Conservation (phyloP, 1,140 invertebrate genomes). For the Drosophila sulfurigaster region DNA sequence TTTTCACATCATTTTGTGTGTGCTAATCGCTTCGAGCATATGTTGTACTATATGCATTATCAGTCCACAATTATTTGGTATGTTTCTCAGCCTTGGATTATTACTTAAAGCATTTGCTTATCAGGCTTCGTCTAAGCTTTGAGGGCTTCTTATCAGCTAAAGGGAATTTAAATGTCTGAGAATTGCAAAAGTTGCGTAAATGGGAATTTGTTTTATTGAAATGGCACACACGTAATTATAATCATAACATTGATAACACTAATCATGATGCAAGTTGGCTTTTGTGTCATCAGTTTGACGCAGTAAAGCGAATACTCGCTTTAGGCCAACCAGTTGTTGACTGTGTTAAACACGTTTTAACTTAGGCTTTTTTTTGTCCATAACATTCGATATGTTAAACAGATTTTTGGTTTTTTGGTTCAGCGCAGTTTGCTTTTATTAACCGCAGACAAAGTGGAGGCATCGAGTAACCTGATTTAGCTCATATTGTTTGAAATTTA, state of each 20-base stretch:
- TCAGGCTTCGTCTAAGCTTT: not conserved
- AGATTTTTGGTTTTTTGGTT: slow-evolving; percentile 5
- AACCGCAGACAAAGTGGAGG: slow-evolving; percentile 7
- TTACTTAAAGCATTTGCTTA: not conserved
- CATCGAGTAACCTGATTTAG: not conserved
- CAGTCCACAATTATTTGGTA: not conserved
- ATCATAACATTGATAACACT: not conserved
- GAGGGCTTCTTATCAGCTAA: not conserved
- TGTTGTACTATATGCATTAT: not conserved
- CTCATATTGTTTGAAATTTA: not conserved
- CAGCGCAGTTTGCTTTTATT: slow-evolving; percentile 5
- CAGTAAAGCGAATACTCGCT: slow-evolving; percentile 20
- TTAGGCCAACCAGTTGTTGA: slow-evolving; percentile 58
- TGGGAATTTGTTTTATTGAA: no score
- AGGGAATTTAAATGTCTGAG: not conserved
- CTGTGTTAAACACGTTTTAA: slow-evolving; percentile 41
- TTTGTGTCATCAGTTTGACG: slow-evolving; percentile 8
- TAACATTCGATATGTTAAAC: slow-evolving; percentile 53
- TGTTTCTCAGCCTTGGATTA: not conserved
- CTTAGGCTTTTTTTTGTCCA: not conserved
- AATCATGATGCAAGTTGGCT: not conserved
- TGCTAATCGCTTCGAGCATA: not conserved
- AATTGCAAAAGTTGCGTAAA: no score
- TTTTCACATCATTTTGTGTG: not conserved
- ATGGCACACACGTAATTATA: no score